A percentile compares a stretch with the other conserved stretches of the same genome.
These are phyloP conservation scores for Isichthys henryi DNA, from an alignment of 2,113 vertebrate genomes.

Conservation along the genomic window DNA sequence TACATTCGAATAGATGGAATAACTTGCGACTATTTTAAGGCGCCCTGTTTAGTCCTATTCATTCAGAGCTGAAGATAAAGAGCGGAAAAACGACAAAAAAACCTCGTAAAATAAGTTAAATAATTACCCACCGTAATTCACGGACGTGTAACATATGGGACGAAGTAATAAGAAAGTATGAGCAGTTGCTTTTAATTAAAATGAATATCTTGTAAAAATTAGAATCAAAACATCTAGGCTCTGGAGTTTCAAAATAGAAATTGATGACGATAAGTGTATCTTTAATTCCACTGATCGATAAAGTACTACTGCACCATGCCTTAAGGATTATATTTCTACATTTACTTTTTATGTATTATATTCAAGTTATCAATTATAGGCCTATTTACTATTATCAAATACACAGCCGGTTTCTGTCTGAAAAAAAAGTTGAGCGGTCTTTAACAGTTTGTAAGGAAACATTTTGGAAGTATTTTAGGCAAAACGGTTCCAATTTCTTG, in stretches of 20 bases:
- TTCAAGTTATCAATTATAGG: background rate
- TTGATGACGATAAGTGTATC: background rate
- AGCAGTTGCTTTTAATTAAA: background rate
- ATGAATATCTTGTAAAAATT: background rate
- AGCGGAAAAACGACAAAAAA: background rate
- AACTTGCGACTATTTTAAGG: conserved; percentile 26
- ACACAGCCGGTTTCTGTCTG: background rate
- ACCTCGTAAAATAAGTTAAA: background rate
- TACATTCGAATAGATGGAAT: conserved; percentile 18
- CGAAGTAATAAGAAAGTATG: background rate
- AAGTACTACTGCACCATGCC: background rate
- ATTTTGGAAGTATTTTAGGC: background rate
- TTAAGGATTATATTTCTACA: background rate
- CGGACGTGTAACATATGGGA: background rate
- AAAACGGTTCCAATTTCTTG: background rate
- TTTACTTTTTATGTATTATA: background rate
- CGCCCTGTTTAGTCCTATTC: conserved; percentile 1
- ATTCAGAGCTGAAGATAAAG: conserved; percentile 1
- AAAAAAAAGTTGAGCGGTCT: background rate
- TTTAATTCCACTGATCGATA: background rate
- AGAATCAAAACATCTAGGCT: background rate
- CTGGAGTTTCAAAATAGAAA: background rate
- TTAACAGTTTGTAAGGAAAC: background rate
- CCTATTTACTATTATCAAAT: background rate
- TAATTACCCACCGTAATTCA: background rate